A percentile compares a stretch with the other conserved stretches of the same genome.
Evolutionary conservation across 2,888 invertebrate genomes (phyloP).

Genomic region (Drosophila colorata): DNA sequence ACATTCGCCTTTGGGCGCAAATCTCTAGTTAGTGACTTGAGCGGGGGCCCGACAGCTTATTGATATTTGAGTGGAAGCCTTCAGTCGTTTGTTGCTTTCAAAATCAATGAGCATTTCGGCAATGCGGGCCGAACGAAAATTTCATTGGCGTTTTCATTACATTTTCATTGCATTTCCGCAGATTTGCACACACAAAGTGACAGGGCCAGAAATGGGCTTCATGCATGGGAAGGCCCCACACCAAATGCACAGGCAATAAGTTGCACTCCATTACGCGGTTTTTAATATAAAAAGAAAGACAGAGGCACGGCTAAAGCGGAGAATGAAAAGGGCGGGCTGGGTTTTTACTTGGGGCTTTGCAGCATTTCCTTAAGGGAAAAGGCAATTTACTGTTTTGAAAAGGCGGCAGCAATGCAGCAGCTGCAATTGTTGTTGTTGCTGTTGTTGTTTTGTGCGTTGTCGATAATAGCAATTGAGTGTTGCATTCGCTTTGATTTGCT

Average conservation of each 20-base stretch:
- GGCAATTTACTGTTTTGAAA: constrained; percentile 62
- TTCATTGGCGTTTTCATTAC: constrained; percentile 56
- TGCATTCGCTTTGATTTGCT: constrained; percentile 80
- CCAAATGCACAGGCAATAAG: constrained; percentile 72
- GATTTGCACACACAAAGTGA: constrained; percentile 64
- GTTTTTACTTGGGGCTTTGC: constrained; percentile 14
- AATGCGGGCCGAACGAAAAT: constrained; percentile 15
- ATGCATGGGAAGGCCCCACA: background rate
- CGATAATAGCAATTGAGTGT: constrained; percentile 80
- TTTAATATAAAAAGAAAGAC: constrained; percentile 57
- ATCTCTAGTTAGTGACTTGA: constrained; percentile 33
- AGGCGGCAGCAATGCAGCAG: constrained; percentile 44
- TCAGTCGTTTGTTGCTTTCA: constrained; percentile 24
- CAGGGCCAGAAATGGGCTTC: background rate
- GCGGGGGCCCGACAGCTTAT: constrained; percentile 26
- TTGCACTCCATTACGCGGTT: constrained; percentile 75
- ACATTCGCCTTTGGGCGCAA: constrained; percentile 14
- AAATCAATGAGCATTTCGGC: constrained; percentile 45
- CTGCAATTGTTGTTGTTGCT: constrained; percentile 21
- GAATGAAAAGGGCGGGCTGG: background rate
- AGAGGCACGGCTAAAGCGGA: too few relatives aligned
- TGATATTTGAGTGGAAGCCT: constrained; percentile 51
- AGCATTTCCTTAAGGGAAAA: constrained; percentile 48
- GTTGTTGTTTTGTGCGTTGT: constrained; percentile 43
- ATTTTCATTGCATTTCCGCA: constrained; percentile 68